These are phyloP conservation scores for Falco novaeseelandiae DNA, from an alignment of 2,797 vertebrate species.

Conservation along the genomic window DNA sequence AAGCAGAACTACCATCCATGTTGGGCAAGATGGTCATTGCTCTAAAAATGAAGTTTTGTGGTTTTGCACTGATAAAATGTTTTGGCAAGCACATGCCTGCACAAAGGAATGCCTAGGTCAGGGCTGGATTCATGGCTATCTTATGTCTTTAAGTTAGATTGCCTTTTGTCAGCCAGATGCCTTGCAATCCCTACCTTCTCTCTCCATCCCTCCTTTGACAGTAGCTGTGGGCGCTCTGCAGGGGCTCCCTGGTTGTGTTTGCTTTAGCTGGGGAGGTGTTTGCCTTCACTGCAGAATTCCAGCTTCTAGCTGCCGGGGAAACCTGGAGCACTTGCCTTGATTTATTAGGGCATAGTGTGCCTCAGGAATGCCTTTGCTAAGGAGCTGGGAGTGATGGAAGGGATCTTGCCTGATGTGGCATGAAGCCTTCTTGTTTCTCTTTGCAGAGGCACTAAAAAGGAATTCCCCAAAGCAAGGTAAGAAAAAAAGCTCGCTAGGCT, in stretches of 20 bases:
- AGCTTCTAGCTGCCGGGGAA: constrained; percentile 46
- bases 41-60: not conserved
- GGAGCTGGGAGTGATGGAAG: constrained; percentile 10
- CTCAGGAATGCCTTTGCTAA: constrained; percentile 19
- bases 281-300: constrained; percentile 39
- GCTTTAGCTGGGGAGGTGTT: constrained; percentile 59
- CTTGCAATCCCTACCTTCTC: not conserved
- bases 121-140: not conserved
- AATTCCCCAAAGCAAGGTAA: constrained; percentile 33
- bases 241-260: constrained; percentile 37
- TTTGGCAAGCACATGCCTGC: not conserved
- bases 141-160: not conserved
- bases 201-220: not conserved
- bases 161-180: constrained; percentile 25
- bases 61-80: not conserved
- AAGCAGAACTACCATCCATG: not conserved
- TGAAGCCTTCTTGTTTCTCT: not conserved
- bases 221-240: constrained; percentile 40
- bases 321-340: constrained; percentile 3
- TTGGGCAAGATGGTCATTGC: not conserved
- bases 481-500: not conserved
- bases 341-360: constrained; percentile 17
- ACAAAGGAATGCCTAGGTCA: not conserved
- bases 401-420: not conserved
- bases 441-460: not conserved